Conservation (phyloP, 1,140 invertebrate genomes). For the Cardiocondyla obscurior region DNA sequence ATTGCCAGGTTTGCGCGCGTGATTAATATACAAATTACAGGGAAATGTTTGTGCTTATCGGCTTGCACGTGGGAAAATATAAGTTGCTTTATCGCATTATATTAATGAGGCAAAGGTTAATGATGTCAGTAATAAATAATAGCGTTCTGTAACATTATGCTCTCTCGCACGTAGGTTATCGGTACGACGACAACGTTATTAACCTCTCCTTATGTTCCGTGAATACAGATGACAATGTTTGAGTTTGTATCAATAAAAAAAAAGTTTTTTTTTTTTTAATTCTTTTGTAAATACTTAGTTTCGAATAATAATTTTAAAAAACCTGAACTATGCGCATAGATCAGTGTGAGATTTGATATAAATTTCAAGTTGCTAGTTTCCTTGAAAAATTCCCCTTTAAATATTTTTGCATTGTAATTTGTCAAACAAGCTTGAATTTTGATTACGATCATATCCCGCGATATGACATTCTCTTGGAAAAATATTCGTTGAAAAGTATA, state of each 20-base stretch:
- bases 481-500: background rate
- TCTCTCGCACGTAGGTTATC: background rate
- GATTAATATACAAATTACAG: background rate
- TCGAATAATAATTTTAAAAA: background rate
- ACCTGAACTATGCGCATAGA: background rate
- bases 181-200: constrained; percentile 19
- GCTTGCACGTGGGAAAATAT: background rate
- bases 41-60: background rate
- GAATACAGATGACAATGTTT: background rate
- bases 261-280: background rate
- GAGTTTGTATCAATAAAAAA: constrained; percentile 2
- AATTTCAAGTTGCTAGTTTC: background rate
- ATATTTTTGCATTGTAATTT: background rate
- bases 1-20: constrained; percentile 4
- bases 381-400: background rate
- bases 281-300: background rate
- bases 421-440: background rate
- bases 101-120: constrained; percentile 41
- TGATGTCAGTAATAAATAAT: constrained; percentile 46
- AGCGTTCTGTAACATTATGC: constrained; percentile 1
- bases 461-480: background rate
- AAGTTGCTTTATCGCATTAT: constrained; percentile 15
- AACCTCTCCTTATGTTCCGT: background rate
- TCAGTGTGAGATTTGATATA: background rate
- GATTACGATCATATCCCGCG: background rate